phyloP scores from a whole-genome alignment of 2,888 invertebrate species.

The Paralinhomoeus sp. region DNA sequence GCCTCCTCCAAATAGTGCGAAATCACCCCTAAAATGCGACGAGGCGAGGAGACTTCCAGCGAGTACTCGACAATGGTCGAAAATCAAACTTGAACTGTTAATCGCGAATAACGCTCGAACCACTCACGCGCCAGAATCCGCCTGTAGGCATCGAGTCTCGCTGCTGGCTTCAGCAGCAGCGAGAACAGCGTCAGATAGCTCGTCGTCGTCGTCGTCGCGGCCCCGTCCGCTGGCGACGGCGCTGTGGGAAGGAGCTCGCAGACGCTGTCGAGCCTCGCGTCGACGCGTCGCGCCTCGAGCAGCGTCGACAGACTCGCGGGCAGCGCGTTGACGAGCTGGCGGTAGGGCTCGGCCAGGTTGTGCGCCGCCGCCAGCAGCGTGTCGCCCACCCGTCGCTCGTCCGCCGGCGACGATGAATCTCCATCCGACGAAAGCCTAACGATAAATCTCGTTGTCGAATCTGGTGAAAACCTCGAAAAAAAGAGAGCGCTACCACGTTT shows the following conservation, averaged over 20 bases:
- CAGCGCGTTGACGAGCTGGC: slow-evolving; percentile 43
- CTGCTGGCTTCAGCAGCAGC: slow-evolving; percentile 56
- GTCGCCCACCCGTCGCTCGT: slow-evolving; percentile 43
- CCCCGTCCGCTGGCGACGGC: slow-evolving; percentile 45
- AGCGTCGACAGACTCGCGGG: slow-evolving; percentile 51
- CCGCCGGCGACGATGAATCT: no score
- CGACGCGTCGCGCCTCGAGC: no score
- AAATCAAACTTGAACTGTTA: neutral
- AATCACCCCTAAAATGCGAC: slow-evolving; percentile 37
- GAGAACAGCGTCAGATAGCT: slow-evolving; percentile 63
- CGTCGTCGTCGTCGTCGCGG: slow-evolving; percentile 53
- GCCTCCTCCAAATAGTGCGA: slow-evolving; percentile 40
- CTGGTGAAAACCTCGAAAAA: no score
- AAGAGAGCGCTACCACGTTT: neutral
- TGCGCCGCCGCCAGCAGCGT: slow-evolving; percentile 36
- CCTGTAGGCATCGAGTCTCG: slow-evolving; percentile 59
- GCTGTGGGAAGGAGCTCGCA: slow-evolving; percentile 52
- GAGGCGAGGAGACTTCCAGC: neutral
- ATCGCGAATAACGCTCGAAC: neutral
- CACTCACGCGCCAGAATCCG: slow-evolving; percentile 29
- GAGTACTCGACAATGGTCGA: neutral
- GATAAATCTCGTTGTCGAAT: no score
- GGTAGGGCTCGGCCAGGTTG: slow-evolving; percentile 17
- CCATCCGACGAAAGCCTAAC: no score
- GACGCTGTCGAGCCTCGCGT: no score